Conservation (phyloP, 2,797 vertebrate species). For the Momotus momota region DNA sequence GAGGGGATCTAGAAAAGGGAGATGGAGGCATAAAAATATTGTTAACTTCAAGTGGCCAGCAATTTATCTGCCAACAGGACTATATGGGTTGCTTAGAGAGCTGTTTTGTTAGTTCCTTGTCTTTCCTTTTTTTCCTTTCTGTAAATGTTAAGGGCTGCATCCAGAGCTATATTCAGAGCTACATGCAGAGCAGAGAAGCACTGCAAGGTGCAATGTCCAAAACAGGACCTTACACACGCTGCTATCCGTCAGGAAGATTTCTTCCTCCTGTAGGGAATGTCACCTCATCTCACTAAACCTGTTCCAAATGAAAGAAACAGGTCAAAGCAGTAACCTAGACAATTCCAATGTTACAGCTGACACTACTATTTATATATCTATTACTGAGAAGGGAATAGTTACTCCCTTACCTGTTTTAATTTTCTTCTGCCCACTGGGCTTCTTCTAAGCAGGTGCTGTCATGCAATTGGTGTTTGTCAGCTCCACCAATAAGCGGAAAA, state of each 20-base stretch:
- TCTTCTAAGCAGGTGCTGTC: background rate
- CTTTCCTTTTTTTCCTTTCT: background rate
- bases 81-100: background rate
- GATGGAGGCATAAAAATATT: background rate
- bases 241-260: background rate
- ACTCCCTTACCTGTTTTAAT: background rate
- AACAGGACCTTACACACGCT: background rate
- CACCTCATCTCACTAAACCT: background rate
- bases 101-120: background rate
- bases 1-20: background rate
- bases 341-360: background rate
- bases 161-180: background rate
- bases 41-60: background rate
- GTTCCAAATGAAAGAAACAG: conserved; percentile 12
- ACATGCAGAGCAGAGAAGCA: background rate
- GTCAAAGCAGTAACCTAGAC: conserved; percentile 27
- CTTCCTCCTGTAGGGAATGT: background rate
- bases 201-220: background rate
- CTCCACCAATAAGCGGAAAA: background rate
- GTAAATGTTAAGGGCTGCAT: background rate
- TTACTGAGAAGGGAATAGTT: background rate
- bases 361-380: background rate
- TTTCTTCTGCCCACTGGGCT: background rate
- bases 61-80: background rate
- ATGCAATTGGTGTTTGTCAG: background rate